Evolutionary conservation across 1,140 invertebrate species (phyloP).

Genomic region (Aphaenogaster rudis): DNA sequence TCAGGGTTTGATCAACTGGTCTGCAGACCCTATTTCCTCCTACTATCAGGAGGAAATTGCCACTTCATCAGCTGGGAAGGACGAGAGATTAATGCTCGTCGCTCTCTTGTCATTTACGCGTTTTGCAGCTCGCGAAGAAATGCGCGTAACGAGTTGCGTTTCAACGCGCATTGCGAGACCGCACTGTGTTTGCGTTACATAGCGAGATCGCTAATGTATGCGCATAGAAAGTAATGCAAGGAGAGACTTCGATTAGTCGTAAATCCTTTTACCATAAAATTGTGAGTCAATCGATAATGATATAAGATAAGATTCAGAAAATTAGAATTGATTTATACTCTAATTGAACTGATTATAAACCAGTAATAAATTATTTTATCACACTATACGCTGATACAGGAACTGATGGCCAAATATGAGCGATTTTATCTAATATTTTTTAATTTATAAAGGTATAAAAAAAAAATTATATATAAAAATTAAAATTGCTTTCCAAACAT

Average conservation of each 20-base stretch:
- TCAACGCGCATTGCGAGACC: background rate
- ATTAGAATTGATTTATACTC: background rate
- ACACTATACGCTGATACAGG: background rate
- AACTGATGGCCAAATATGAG: background rate
- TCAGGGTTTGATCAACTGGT: conserved; percentile 78
- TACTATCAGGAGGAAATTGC: conserved; percentile 79
- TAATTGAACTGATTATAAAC: background rate
- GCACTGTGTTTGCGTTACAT: background rate
- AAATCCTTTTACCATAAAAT: background rate
- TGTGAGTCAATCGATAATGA: background rate
- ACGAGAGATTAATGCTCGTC: conserved; percentile 78
- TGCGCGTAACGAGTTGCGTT: conserved; percentile 21
- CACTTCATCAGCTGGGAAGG: conserved; percentile 78
- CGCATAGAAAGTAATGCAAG: conserved; percentile 9
- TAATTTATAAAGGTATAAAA: background rate
- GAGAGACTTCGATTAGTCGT: background rate
- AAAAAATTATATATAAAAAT: background rate
- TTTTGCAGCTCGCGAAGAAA: conserved; percentile 52
- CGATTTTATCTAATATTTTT: background rate
- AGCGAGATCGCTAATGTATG: background rate
- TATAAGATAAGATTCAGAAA: background rate
- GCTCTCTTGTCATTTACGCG: conserved; percentile 76
- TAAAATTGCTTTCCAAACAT: background rate
- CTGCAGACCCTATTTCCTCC: conserved; percentile 78
- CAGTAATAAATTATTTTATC: background rate